phyloP scores from a whole-genome alignment of 1,140 invertebrate species.

The Musca domestica region DNA sequence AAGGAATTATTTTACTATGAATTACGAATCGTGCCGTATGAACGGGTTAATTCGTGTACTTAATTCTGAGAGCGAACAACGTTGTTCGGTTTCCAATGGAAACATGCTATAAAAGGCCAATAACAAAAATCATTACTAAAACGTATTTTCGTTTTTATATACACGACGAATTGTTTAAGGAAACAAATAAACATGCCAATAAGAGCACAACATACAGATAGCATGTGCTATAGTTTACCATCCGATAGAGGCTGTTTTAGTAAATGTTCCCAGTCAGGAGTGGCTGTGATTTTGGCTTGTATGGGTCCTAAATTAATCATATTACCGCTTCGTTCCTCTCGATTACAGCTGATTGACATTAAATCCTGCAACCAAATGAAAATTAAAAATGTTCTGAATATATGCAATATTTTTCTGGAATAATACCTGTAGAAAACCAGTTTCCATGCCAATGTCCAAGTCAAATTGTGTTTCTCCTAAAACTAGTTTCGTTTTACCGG shows the following conservation, averaged over 20 bases:
- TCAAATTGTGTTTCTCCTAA: conserved; percentile 60
- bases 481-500: conserved; percentile 57
- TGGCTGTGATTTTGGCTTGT: conserved; percentile 49
- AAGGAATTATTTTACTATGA: too few species aligned
- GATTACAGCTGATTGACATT: conserved; percentile 48
- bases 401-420: conserved; percentile 21
- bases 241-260: conserved; percentile 34
- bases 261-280: conserved; percentile 53
- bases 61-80: too few species aligned
- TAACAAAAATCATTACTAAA: too few species aligned
- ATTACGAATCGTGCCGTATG: too few species aligned
- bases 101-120: too few species aligned
- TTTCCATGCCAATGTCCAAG: conserved; percentile 53
- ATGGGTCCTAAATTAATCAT: conserved; percentile 53
- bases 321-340: conserved; percentile 47
- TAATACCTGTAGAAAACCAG: conserved; percentile 51
- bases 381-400: background rate
- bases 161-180: too few species aligned
- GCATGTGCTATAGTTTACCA: conserved; percentile 2
- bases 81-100: too few species aligned
- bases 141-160: too few species aligned
- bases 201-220: background rate
- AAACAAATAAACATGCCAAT: too few species aligned
- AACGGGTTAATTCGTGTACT: too few species aligned
- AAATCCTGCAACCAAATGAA: conserved; percentile 37